A percentile compares a stretch with the other conserved stretches of the same genome.
These are phyloP conservation scores for Chromobotia macracanthus DNA, from an alignment of 2,797 vertebrate species.

Conservation along the genomic window DNA sequence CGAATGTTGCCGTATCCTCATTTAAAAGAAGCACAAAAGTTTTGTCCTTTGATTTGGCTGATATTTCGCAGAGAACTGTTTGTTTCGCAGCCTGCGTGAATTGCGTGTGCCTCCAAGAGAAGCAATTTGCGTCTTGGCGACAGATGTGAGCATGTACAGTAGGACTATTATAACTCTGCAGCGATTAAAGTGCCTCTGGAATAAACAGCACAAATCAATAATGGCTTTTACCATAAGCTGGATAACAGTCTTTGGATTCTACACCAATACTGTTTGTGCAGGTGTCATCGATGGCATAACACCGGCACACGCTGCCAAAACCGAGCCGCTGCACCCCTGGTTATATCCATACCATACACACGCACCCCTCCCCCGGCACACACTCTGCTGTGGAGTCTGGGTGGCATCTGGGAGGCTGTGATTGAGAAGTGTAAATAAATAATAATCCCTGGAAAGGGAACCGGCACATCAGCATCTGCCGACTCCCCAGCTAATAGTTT, in stretches of 20 bases:
- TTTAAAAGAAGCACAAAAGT: neutral
- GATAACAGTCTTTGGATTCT: conserved; percentile 42
- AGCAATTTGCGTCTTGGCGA: conserved; percentile 78
- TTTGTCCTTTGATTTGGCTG: conserved; percentile 55
- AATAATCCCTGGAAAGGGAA: conserved; percentile 87
- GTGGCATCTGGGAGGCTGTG: conserved; percentile 84
- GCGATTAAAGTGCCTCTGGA: conserved; percentile 71
- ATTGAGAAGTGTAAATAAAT: conserved; percentile 89
- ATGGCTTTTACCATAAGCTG: conserved; percentile 47
- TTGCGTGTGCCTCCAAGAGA: conserved; percentile 68
- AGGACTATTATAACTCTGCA: conserved; percentile 72
- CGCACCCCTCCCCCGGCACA: conserved; percentile 63
- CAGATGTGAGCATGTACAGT: conserved; percentile 72
- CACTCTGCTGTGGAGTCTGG: conserved; percentile 77
- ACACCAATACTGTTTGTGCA: conserved; percentile 51
- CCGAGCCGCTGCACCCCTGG: conserved; percentile 41
- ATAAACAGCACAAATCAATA: conserved; percentile 60
- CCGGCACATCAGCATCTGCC: conserved; percentile 85
- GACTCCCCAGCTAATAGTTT: conserved; percentile 85
- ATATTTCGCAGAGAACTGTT: conserved; percentile 61
- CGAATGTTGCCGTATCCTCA: neutral
- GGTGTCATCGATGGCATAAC: conserved; percentile 46
- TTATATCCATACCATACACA: conserved; percentile 43
- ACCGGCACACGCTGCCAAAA: conserved; percentile 42
- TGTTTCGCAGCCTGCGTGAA: conserved; percentile 22